Conservation (phyloP, 2,797 vertebrate species). For the Lateolabrax maculatus region DNA sequence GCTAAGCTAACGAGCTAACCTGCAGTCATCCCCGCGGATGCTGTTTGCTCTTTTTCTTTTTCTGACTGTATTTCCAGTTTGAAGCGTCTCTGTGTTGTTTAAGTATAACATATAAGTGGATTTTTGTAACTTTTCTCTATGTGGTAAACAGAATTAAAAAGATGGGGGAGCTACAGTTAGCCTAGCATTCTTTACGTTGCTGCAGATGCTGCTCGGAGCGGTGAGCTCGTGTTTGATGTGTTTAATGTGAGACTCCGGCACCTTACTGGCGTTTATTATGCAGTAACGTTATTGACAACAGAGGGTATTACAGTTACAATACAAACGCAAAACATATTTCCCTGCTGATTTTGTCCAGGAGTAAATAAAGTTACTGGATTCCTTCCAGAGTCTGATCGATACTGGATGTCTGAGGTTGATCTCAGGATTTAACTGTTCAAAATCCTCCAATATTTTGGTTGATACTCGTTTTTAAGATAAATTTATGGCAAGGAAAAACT, state of each 20-base stretch:
- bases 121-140: too few relatives aligned
- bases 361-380: not conserved
- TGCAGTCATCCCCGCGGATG: not conserved
- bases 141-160: not conserved
- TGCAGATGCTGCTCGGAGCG: not conserved
- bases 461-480: not conserved
- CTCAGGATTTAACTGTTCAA: too few relatives aligned
- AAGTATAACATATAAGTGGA: accelerated
- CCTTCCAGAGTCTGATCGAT: too few relatives aligned
- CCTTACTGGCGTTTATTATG: not conserved
- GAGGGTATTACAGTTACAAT: too few relatives aligned
- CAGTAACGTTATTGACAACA: too few relatives aligned
- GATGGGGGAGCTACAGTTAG: not conserved
- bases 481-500: not conserved
- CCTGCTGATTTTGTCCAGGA: not conserved
- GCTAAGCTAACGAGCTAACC: conserved; percentile 62
- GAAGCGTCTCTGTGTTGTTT: not conserved
- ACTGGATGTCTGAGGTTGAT: too few relatives aligned
- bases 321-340: not conserved
- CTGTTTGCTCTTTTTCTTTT: not conserved
- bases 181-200: not conserved
- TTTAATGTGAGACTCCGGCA: too few relatives aligned
- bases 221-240: too few relatives aligned
- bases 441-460: not conserved
- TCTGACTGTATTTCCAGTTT: accelerated